Conservation (phyloP, 2,797 vertebrate genomes). For the Bradypodion ventrale region DNA sequence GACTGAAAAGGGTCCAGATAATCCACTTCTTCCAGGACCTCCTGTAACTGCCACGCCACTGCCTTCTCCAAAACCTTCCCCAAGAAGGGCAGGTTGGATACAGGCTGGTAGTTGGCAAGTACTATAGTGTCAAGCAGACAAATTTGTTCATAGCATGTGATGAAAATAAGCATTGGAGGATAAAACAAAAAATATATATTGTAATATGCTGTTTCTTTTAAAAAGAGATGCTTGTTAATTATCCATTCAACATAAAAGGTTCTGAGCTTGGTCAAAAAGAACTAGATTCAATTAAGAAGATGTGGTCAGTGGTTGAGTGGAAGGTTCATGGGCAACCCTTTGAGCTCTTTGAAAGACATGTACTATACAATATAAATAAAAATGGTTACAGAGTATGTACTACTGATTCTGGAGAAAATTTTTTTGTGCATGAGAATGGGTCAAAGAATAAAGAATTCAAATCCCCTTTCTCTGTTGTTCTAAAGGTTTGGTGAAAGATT, state of each 20-base stretch:
- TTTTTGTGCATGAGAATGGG: constrained; percentile 17
- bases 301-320: neutral
- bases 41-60: no score
- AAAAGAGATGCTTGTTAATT: neutral
- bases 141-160: neutral
- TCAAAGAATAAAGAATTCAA: neutral
- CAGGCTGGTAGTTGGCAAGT: no score
- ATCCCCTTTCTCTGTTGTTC: neutral
- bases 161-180: neutral
- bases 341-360: neutral
- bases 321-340: neutral
- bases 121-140: neutral
- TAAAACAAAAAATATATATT: no score
- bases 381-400: constrained; percentile 1
- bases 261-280: neutral
- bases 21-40: no score
- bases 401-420: neutral
- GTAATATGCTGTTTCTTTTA: neutral
- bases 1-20: no score
- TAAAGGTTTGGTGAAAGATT: neutral
- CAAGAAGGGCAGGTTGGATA: no score
- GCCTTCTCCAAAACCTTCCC: no score
- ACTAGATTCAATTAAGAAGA: neutral
- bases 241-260: neutral
- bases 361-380: neutral